phyloP scores from a whole-genome alignment of 30 jellyfish, hydroid and myxozoan species.

The Aurelia aurita complex sp. Pacific region DNA sequence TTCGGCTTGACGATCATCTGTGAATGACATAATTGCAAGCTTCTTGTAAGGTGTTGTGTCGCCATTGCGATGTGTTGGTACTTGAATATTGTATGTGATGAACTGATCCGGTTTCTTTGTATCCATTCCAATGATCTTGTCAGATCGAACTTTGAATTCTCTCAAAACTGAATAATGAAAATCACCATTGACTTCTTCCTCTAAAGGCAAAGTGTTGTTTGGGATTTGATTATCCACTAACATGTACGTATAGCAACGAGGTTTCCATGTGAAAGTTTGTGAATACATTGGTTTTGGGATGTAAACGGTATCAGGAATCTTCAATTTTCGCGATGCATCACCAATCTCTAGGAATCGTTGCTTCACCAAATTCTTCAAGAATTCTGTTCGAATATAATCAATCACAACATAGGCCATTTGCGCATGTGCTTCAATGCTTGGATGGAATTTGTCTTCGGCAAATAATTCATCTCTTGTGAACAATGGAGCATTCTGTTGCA shows the following conservation, averaged over 20 bases:
- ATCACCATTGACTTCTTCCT: constrained; percentile 78
- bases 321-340: constrained; percentile 92
- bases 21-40: constrained; percentile 96
- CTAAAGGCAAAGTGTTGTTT: constrained; percentile 81
- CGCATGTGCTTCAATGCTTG: constrained; percentile 97
- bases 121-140: constrained; percentile 96
- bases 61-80: constrained; percentile 88
- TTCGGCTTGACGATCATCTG: constrained; percentile 94
- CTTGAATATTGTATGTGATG: constrained; percentile 67
- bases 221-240: constrained; percentile 92
- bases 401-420: constrained; percentile 95
- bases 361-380: constrained; percentile 93
- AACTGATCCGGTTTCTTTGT: constrained; percentile 85
- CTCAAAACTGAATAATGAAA: constrained; percentile 92
- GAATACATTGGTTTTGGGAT: constrained; percentile 92
- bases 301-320: constrained; percentile 89
- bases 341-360: constrained; percentile 91
- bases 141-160: constrained; percentile 95
- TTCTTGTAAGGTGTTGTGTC: constrained; percentile 80
- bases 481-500: constrained; percentile 88
- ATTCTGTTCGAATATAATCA: constrained; percentile 98
- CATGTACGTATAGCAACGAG: constrained; percentile 97
- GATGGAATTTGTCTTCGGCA: constrained; percentile 98
- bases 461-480: constrained; percentile 91
- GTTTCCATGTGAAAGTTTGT: constrained; percentile 94